Evolutionary conservation across 2,113 vertebrate genomes (phyloP).

Genomic region (Phycodurus eques): DNA sequence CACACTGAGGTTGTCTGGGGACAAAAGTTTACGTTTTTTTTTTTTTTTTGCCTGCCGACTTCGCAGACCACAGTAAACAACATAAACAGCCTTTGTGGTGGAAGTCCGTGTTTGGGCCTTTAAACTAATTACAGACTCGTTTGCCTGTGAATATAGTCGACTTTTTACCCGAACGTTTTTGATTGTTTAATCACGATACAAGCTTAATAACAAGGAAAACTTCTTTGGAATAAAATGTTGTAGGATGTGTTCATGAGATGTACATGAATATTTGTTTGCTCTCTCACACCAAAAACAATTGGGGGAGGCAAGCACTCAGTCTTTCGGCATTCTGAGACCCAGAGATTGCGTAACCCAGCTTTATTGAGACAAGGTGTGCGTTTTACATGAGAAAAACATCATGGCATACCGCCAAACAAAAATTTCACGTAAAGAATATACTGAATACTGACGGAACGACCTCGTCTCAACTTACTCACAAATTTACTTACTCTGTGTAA

Average conservation of each 20-base stretch:
- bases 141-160: slow-evolving; percentile 6
- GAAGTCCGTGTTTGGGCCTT: slow-evolving; percentile 53
- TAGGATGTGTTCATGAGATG: slow-evolving; percentile 1
- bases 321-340: neutral
- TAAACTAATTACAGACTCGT: slow-evolving; percentile 53
- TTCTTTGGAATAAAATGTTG: neutral
- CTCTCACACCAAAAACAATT: slow-evolving; percentile 16
- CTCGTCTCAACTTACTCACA: no score
- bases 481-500: no score
- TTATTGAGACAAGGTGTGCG: neutral
- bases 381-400: neutral
- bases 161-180: neutral
- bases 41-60: slow-evolving; percentile 51
- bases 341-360: neutral
- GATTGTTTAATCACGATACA: neutral
- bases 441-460: no score
- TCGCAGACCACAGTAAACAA: slow-evolving; percentile 39
- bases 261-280: slow-evolving; percentile 18
- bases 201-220: neutral
- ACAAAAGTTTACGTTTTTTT: slow-evolving; percentile 7
- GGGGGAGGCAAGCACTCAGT: neutral
- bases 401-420: no score
- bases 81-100: slow-evolving; percentile 57
- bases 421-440: no score
- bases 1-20: slow-evolving; percentile 44